phyloP scores from a whole-genome alignment of 2,113 vertebrate genomes.

The Menura novaehollandiae region DNA sequence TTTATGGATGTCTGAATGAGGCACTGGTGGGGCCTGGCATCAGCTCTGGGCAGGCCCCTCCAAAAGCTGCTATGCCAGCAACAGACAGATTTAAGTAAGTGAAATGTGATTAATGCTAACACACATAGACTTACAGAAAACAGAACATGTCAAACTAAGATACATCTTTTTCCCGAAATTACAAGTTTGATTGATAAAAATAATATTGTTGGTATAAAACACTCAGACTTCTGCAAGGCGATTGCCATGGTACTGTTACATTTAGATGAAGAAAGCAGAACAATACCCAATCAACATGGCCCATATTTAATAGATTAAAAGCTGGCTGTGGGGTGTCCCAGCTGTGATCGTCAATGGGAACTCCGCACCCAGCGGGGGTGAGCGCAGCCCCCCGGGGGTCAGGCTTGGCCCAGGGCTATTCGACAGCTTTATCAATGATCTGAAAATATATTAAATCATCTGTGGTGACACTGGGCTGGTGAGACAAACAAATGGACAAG shows the following conservation, averaged over 20 bases:
- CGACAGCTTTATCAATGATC: constrained; percentile 26
- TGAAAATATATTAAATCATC: constrained; percentile 17
- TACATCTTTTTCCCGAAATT: background rate
- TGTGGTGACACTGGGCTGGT: background rate
- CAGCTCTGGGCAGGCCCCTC: background rate
- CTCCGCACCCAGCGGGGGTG: constrained; percentile 7
- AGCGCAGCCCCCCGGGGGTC: background rate
- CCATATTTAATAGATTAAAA: constrained; percentile 14
- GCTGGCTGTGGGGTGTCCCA: constrained; percentile 18
- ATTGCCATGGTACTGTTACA: background rate
- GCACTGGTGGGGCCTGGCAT: background rate
- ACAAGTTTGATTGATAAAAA: background rate
- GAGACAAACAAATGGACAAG: background rate
- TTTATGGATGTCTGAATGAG: background rate
- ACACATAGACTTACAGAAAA: background rate
- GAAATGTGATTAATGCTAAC: background rate
- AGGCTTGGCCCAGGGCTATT: background rate
- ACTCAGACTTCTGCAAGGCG: background rate
- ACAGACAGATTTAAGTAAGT: background rate
- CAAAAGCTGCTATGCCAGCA: background rate
- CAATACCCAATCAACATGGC: background rate
- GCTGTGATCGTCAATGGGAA: constrained; percentile 14
- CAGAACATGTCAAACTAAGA: background rate
- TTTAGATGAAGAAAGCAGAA: background rate
- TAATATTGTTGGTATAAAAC: background rate